phyloP scores from a whole-genome alignment of 2,888 invertebrate species.

The Sthenelais limicola region DNA sequence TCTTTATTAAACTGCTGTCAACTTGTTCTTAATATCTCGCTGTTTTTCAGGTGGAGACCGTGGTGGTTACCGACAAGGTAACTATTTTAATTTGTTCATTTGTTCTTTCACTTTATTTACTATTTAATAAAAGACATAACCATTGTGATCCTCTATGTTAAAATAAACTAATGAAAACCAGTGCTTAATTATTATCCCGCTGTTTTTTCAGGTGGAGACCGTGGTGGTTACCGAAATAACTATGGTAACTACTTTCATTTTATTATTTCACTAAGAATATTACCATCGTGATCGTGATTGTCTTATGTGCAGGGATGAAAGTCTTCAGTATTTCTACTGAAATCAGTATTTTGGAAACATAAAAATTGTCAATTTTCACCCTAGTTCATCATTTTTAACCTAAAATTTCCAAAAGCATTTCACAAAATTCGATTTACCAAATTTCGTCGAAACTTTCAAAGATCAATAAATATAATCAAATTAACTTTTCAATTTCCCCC shows the following conservation, averaged over 20 bases:
- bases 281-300: background rate
- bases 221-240: conserved; percentile 2
- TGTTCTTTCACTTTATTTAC: no score
- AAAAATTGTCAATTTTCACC: no score
- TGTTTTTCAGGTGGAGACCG: conserved; percentile 15
- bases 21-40: background rate
- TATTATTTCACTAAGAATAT: background rate
- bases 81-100: background rate
- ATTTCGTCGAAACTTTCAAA: no score
- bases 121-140: no score
- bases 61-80: conserved; percentile 2
- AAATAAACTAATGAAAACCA: background rate
- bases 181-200: background rate
- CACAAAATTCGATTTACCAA: no score
- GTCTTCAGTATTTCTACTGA: no score
- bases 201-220: conserved; percentile 11
- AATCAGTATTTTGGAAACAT: no score
- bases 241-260: background rate
- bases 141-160: background rate
- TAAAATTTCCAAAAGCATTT: no score
- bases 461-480: no score
- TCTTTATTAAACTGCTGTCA: background rate
- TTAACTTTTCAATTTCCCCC: no score
- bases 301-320: no score
- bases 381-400: no score